Evolutionary conservation across 2,797 vertebrate species (phyloP).

Genomic region (Brachymystax lenok): DNA sequence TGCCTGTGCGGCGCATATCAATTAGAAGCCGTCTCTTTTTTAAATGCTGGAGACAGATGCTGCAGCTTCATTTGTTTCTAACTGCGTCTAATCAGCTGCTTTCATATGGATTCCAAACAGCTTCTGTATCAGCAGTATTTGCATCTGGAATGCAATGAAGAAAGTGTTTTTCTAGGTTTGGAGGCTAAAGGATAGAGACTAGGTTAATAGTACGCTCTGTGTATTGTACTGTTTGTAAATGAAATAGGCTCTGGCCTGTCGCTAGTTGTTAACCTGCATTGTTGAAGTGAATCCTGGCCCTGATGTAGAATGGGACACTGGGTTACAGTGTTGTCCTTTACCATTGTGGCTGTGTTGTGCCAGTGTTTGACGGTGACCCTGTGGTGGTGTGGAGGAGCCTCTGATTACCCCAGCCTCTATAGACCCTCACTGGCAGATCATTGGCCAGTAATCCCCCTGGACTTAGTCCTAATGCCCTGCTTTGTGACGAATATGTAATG

Average conservation of each 20-base stretch:
- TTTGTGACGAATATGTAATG: conserved; percentile 39
- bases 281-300: neutral
- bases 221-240: neutral
- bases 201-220: too few relatives aligned
- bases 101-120: neutral
- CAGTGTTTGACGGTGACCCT: conserved; percentile 47
- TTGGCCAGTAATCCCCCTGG: conserved; percentile 57
- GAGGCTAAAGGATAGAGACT: neutral
- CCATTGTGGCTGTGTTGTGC: conserved; percentile 25
- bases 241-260: neutral
- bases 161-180: neutral
- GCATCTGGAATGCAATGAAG: neutral
- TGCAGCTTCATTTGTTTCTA: neutral
- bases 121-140: neutral
- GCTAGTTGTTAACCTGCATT: neutral
- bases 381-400: conserved; percentile 23
- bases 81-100: conserved; percentile 11
- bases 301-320: conserved; percentile 1
- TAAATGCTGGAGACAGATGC: conserved; percentile 34
- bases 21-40: conserved; percentile 21
- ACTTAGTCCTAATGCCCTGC: conserved; percentile 39
- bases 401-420: conserved; percentile 36
- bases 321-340: conserved; percentile 5
- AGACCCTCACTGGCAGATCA: conserved; percentile 42
- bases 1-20: conserved; percentile 11